Evolutionary conservation across 30 jellyfish, hydroid and myxozoan species (phyloP).

Genomic region (Cassiopea xamachana): DNA sequence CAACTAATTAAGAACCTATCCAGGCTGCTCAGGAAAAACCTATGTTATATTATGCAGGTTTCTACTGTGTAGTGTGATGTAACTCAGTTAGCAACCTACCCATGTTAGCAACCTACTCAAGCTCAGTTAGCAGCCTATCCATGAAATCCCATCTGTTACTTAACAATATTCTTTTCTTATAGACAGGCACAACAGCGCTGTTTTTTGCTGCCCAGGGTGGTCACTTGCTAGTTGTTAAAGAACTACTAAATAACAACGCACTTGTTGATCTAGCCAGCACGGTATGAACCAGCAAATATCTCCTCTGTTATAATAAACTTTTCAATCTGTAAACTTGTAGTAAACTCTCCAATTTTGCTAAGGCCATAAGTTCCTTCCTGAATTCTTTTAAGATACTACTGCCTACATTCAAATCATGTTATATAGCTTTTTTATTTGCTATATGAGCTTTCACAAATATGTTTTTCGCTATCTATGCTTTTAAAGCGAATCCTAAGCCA

Average conservation of each 20-base stretch:
- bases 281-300: background rate
- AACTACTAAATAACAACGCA: constrained; percentile 83
- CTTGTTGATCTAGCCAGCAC: constrained; percentile 89
- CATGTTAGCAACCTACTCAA: background rate
- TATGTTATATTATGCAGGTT: no score
- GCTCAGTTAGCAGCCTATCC: background rate
- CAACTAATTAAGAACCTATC: no score
- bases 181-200: constrained; percentile 99
- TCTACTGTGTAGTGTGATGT: no score
- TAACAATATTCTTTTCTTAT: background rate
- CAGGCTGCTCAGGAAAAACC: no score
- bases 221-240: constrained; percentile 81
- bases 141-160: background rate
- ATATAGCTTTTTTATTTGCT: no score
- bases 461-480: no score
- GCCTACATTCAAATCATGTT: no score
- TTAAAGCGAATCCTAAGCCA: no score
- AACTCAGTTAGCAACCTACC: no score
- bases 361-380: no score
- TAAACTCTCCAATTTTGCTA: background rate
- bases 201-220: constrained; percentile 99
- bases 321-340: background rate
- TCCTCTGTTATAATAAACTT: background rate
- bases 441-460: no score
- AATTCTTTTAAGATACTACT: no score